Percentiles rank a stretch among this genome's conserved stretches.
These are phyloP conservation scores for Lycodopsis pacificus DNA, from an alignment of 2,797 vertebrate species.

Conservation along the genomic window DNA sequence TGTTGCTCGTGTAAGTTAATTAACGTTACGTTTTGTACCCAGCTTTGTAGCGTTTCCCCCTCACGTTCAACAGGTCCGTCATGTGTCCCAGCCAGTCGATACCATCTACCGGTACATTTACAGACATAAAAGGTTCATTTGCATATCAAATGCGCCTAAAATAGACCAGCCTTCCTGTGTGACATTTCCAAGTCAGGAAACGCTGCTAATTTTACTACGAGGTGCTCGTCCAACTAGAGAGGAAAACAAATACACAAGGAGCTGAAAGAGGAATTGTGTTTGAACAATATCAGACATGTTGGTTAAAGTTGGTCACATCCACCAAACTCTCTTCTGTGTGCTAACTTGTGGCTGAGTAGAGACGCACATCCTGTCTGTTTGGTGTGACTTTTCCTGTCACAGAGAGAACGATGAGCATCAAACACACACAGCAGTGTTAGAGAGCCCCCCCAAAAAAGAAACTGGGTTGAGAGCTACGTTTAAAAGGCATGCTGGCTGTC, in stretches of 20 bases:
- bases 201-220: conserved; percentile 32
- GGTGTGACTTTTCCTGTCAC: conserved; percentile 37
- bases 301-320: background rate
- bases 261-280: background rate
- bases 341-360: conserved; percentile 9
- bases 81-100: background rate
- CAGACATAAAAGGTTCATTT: conserved; percentile 33
- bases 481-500: conserved; percentile 37
- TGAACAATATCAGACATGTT: background rate
- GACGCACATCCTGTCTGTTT: conserved; percentile 56
- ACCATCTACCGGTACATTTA: background rate
- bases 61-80: conserved; percentile 43
- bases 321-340: background rate
- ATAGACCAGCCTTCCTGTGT: conserved; percentile 42
- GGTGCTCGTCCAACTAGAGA: conserved; percentile 1
- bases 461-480: conserved; percentile 58
- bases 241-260: background rate
- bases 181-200: conserved; percentile 42
- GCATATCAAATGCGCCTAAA: conserved; percentile 38
- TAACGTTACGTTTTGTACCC: background rate
- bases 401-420: conserved; percentile 29
- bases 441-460: conserved; percentile 19
- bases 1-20: background rate
- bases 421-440: background rate
- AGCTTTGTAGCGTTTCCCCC: background rate